Evolutionary conservation across 2,113 vertebrate species (phyloP).

Genomic region (Gyps fulvus): DNA sequence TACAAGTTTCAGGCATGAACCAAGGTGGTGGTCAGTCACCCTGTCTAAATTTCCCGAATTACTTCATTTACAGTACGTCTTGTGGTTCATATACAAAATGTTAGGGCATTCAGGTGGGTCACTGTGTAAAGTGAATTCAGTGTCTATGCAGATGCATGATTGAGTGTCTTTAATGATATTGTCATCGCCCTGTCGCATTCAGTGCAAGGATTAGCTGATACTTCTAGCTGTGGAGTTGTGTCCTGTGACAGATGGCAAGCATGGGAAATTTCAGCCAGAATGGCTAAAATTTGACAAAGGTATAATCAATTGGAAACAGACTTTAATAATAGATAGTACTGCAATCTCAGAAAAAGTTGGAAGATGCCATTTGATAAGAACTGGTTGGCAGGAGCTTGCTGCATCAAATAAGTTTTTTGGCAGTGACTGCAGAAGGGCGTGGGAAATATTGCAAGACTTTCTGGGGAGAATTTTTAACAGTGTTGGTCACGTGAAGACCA

Average conservation of each 20-base stretch:
- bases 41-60: not conserved
- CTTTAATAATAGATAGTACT: not conserved
- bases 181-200: accelerated
- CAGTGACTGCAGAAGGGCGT: not conserved
- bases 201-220: not conserved
- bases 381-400: not conserved
- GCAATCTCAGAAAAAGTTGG: not conserved
- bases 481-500: not conserved
- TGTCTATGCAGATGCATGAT: not conserved
- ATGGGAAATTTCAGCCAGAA: not conserved
- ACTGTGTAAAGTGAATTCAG: not conserved
- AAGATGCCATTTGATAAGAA: not conserved
- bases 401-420: not conserved
- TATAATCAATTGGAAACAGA: not conserved
- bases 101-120: not conserved
- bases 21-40: not conserved
- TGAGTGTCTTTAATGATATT: not conserved
- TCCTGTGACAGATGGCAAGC: not conserved
- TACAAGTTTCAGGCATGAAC: not conserved
- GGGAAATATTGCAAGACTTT: not conserved
- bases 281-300: not conserved
- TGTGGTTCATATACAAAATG: not conserved
- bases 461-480: not conserved
- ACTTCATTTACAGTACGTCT: not conserved
- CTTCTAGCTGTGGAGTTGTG: not conserved